Evolutionary conservation across 2,113 vertebrate genomes (phyloP).

Genomic region (Fregata magnificens): DNA sequence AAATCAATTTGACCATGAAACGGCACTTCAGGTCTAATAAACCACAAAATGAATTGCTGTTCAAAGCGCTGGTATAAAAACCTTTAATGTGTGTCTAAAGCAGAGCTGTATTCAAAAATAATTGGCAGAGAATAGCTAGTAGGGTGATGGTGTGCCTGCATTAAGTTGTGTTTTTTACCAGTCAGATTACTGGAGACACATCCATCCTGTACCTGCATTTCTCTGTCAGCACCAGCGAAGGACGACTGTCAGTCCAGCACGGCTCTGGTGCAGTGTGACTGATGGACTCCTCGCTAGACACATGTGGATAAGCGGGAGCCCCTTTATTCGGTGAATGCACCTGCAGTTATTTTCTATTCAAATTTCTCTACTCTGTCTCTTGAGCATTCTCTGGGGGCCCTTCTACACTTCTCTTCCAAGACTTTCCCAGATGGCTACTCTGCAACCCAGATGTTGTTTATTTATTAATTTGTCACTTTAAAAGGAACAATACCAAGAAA

Average conservation of each 20-base stretch:
- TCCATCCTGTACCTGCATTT: background rate
- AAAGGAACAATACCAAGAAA: background rate
- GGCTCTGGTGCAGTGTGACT: background rate
- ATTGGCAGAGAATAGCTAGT: background rate
- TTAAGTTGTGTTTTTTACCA: fast-evolving
- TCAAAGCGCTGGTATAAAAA: background rate
- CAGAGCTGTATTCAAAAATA: background rate
- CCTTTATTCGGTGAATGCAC: background rate
- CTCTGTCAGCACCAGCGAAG: background rate
- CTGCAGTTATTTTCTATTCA: background rate
- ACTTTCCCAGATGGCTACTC: constrained; percentile 38
- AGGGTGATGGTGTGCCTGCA: background rate
- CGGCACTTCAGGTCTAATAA: background rate
- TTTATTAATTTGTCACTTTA: constrained; percentile 21
- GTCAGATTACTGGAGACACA: background rate
- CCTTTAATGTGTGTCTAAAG: background rate
- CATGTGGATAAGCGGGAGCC: fast-evolving
- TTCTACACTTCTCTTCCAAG: background rate
- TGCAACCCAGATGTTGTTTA: constrained; percentile 53
- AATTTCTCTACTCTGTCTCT: background rate
- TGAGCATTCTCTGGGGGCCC: background rate
- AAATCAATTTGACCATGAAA: background rate
- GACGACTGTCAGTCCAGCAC: background rate
- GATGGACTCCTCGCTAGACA: background rate
- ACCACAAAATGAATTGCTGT: background rate